These are phyloP conservation scores for Sinocyclocheilus rhinocerous DNA, from an alignment of 2,113 vertebrate genomes.

Conservation along the genomic window DNA sequence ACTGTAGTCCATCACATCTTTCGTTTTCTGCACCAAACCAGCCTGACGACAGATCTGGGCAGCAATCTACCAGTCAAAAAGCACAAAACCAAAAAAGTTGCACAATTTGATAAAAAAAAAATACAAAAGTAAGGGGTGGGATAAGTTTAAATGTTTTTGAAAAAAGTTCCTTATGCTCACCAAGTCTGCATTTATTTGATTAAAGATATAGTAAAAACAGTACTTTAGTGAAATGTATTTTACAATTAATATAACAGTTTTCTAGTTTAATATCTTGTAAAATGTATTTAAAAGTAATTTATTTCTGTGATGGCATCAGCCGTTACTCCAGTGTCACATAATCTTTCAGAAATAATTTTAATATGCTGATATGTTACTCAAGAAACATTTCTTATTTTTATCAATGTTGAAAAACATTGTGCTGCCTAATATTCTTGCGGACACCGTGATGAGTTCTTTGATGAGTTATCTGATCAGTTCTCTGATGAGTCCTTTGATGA, in stretches of 20 bases:
- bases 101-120: background rate
- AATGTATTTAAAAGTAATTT: background rate
- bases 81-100: background rate
- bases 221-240: background rate
- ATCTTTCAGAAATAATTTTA: no score
- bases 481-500: background rate
- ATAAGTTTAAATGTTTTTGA: background rate
- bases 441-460: background rate
- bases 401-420: no score
- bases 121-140: background rate
- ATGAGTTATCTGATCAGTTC: background rate
- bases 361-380: no score
- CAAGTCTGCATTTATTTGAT: background rate
- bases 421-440: background rate
- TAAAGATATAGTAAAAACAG: background rate
- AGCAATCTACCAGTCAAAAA: constrained; percentile 71
- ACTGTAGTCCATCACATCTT: constrained; percentile 83
- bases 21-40: constrained; percentile 80
- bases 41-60: constrained; percentile 84
- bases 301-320: background rate
- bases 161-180: background rate
- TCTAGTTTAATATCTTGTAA: no score
- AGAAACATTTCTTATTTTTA: no score
- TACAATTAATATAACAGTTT: no score
- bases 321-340: no score